These are phyloP conservation scores for Ursus arctos DNA, from an alignment of 2,113 vertebrate species.

Conservation along the genomic window DNA sequence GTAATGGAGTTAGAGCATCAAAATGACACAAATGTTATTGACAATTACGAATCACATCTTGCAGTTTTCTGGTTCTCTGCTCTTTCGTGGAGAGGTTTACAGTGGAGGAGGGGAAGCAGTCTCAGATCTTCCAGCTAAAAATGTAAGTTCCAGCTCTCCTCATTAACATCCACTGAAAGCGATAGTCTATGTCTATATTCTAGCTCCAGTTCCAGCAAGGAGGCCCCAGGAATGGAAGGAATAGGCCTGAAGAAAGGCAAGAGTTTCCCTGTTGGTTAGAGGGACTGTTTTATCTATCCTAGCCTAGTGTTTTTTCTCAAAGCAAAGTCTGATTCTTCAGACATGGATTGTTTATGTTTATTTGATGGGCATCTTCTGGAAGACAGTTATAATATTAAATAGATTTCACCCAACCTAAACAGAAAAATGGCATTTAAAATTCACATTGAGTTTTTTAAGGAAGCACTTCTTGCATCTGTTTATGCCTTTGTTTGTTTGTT, in stretches of 20 bases:
- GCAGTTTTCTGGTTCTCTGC: slow-evolving; percentile 34
- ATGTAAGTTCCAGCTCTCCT: neutral
- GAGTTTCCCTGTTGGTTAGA: neutral
- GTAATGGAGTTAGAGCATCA: slow-evolving; percentile 78
- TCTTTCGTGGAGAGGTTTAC: neutral
- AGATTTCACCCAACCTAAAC: slow-evolving; percentile 28
- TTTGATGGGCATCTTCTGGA: slow-evolving; percentile 59
- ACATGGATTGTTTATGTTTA: neutral
- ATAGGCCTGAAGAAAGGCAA: neutral
- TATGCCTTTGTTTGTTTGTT: neutral
- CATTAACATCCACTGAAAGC: neutral
- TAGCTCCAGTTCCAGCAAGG: neutral
- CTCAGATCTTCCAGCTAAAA: neutral
- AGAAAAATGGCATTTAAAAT: slow-evolving; percentile 56
- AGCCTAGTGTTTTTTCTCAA: neutral
- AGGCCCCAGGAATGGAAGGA: neutral
- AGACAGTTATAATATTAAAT: slow-evolving; percentile 63
- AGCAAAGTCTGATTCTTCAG: slow-evolving; percentile 52
- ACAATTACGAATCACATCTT: slow-evolving; percentile 68
- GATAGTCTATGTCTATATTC: neutral
- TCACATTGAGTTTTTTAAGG: neutral
- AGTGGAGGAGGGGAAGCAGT: neutral
- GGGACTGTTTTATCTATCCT: neutral
- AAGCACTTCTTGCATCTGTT: neutral
- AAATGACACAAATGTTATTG: slow-evolving; percentile 75